These are phyloP conservation scores for Ibidorhyncha struthersii DNA, from an alignment of 2,113 vertebrate species.

Conservation along the genomic window DNA sequence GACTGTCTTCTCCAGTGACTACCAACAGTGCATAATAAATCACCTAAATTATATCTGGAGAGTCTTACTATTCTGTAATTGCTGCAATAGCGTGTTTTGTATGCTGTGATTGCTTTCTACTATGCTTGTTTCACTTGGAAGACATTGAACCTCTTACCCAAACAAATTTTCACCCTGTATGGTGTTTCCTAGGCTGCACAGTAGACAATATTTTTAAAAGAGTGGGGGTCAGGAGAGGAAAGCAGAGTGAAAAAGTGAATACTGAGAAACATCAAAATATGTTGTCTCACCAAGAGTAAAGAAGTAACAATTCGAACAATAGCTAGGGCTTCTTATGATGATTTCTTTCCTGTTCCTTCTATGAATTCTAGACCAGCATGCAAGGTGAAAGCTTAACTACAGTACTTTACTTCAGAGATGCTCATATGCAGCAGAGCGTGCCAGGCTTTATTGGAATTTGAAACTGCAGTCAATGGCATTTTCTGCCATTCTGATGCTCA, in stretches of 20 bases:
- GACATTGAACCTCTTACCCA: background rate
- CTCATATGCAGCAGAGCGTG: slow-evolving; percentile 23
- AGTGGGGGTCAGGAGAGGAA: background rate
- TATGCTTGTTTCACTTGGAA: background rate
- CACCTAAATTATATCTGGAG: background rate
- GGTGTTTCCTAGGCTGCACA: background rate
- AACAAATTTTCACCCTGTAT: background rate
- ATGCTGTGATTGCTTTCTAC: background rate
- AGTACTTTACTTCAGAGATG: slow-evolving; percentile 29
- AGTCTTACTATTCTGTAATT: background rate
- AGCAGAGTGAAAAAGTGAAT: background rate
- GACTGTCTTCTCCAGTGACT: background rate
- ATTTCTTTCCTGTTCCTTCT: slow-evolving; percentile 4
- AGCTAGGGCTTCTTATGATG: background rate
- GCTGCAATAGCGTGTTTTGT: background rate
- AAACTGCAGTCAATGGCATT: slow-evolving; percentile 26
- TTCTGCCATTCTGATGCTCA: slow-evolving; percentile 14
- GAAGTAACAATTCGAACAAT: background rate
- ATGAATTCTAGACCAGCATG: background rate
- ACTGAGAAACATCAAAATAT: background rate
- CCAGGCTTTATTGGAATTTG: slow-evolving; percentile 49
- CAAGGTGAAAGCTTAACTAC: slow-evolving; percentile 53
- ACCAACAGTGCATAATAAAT: background rate
- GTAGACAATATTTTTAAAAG: background rate
- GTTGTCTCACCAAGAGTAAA: background rate